Base-by-base conservation (phyloP, 2,113 vertebrate species). In the Paramormyrops kingsleyae region DNA sequence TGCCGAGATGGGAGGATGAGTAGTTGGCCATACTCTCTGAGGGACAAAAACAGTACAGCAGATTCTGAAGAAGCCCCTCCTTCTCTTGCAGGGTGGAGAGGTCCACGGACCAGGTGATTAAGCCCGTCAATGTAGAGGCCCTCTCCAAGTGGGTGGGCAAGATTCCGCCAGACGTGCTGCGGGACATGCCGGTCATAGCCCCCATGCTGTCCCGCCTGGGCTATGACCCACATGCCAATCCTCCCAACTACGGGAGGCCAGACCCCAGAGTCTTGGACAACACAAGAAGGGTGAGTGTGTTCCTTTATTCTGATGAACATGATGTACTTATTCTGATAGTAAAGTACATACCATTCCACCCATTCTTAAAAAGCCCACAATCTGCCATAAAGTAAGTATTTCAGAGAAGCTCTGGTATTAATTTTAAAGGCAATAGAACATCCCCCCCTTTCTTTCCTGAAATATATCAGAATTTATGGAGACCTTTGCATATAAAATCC, bases 131-230 rank as follows among this genome's bases (percentile, higher is more conserved):
- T 0, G 95, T 99, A 93, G 98, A 97, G 91, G 98, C 98, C 0
- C 95, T 99, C 87, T 98, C 98, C 4, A 99, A 99, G 93, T 99
- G 98, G 98, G 98, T 99, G 47, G 98, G 98, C 85, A 99, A 99
- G 94, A 99, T 99, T 86, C 98, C 98, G 0, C 90, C 95, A 0
- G 98, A 99, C 24, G 98, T 99, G 35, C 94, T 99, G 92, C 96
- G 97, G 88, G 98, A 99, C 91, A 99, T 99, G 98, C 95, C 98
- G 0, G 96, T 95, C 91, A 97, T 99, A 7, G 98, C 98, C 12
- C 98, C 98, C 85, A 99, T 99, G 98, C 96, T 99, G 12, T 97
- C 97, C 88, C 96, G 97, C 1, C 96, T 99, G 46, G 98, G 98
- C 74, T 99, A 99, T 0, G 98, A 99, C 91, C 98, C 98, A 0